phyloP scores from a whole-genome alignment of 2,113 vertebrate species.

The Cephalopholis sonnerati region DNA sequence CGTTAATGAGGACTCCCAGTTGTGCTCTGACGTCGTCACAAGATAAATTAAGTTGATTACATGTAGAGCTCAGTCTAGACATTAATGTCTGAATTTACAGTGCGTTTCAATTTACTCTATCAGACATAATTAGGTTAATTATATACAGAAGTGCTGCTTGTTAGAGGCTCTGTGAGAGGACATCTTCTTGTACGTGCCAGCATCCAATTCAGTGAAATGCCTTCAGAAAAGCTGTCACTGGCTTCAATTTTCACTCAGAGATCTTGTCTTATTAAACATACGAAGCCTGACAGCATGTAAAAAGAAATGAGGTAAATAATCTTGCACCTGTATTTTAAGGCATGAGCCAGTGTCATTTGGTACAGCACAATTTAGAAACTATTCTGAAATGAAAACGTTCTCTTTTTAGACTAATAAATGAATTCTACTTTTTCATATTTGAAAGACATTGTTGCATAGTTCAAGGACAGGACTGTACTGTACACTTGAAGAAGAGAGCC shows the following conservation, averaged over 20 bases:
- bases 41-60: constrained; percentile 47
- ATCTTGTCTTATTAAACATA: not conserved
- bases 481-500: not conserved
- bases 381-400: not conserved
- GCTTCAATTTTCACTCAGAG: not conserved
- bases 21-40: not conserved
- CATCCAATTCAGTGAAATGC: constrained; percentile 2
- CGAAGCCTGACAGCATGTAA: not conserved
- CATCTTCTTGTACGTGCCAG: constrained; percentile 10
- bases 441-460: not conserved
- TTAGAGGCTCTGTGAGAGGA: not conserved
- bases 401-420: not conserved
- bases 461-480: not conserved
- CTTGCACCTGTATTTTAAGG: not conserved
- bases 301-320: not conserved
- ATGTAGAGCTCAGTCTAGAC: constrained; percentile 34
- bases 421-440: not conserved
- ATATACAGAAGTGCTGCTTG: constrained; percentile 32
- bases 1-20: constrained; percentile 19
- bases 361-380: not conserved
- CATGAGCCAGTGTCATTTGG: not conserved
- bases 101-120: constrained; percentile 37
- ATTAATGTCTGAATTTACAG: constrained; percentile 44
- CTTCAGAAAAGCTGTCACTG: constrained; percentile 14
- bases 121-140: constrained; percentile 61